Base-by-base conservation (phyloP, 2,888 invertebrate genomes). In the Leptarthrus brevirostris region DNA sequence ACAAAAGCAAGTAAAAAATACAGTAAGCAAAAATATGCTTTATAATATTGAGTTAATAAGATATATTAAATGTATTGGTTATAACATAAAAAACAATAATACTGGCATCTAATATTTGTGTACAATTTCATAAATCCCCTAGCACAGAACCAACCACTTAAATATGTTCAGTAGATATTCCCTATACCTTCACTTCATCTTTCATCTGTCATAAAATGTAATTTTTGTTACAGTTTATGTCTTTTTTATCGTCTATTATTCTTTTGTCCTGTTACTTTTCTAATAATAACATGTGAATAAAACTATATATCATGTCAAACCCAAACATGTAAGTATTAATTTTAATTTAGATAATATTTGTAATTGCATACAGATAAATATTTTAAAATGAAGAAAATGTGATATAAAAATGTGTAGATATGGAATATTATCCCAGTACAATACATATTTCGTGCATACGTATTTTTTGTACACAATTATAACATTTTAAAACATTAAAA, bases 181-280 rank as follows among this genome's bases (percentile, higher is more conserved):
- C 22, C 54, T 30, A 12, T 30, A n/a, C 40, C 12, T 66, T 44
- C 64, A 66, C 34, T 66, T 66, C 64, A 66, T 66, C 64, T 47
- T 5, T 47, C 64, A 66, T 66, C n/a, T 66, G 16, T 66, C 64
- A 66, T 66, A 66, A 26, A 12, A 66, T 34, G 40, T 58, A 18
- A 10, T 58, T 58, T 58, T 18, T 12, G 34, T 58, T 58, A 34
- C 34, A 36, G 20, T 36, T 36, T 58, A 10, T n/a, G 3, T 12
- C 40, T 18, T 36, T 36, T 58, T 58, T 58, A 18, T 36, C 8
- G 26, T 56, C 56, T 56, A 30, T 56, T 56, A 30, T 30, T 30
- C 12, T 40, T 40, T 40, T 12, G 40, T 40, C n/a, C 12, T 40
- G 40, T 40, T 40, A 40, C 6, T 40, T 40, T 40, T 40, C 40